phyloP scores from a whole-genome alignment of 2,797 vertebrate species.

The Meda fulgida region DNA sequence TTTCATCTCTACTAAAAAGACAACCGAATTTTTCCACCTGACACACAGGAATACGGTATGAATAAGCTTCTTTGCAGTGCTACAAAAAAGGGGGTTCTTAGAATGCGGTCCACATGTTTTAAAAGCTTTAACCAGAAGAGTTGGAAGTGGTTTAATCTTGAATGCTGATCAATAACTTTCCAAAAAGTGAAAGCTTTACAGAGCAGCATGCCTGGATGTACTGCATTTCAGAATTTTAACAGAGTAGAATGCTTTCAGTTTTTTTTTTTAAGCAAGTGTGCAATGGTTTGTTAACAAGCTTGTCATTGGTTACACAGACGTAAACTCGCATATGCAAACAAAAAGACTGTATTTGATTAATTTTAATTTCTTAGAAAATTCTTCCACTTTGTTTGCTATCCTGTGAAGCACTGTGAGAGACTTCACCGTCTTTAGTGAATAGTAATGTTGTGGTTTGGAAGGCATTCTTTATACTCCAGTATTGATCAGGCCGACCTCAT shows the following conservation, averaged over 20 bases:
- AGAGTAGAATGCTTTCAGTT: neutral
- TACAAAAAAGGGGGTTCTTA: conserved; percentile 1
- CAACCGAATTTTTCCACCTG: conserved; percentile 65
- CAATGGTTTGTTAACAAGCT: neutral
- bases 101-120: conserved; percentile 10
- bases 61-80: conserved; percentile 44
- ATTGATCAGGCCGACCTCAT: conserved; percentile 24
- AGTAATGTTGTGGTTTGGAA: conserved; percentile 24
- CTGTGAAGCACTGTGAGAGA: conserved; percentile 11
- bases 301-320: neutral
- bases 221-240: conserved; percentile 7
- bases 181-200: conserved; percentile 1
- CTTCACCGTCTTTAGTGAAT: neutral
- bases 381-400: neutral
- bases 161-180: conserved; percentile 42
- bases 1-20: conserved; percentile 61
- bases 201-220: neutral
- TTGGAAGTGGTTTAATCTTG: conserved; percentile 18
- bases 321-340: neutral
- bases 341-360: neutral
- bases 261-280: neutral
- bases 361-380: neutral
- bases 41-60: conserved; percentile 45
- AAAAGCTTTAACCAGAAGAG: conserved; percentile 14
- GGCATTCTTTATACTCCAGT: conserved; percentile 25